A percentile compares a stretch with the other conserved stretches of the same genome.
Evolutionary conservation across 1,140 invertebrate genomes (phyloP).

Genomic region (Aphis craccivora): DNA sequence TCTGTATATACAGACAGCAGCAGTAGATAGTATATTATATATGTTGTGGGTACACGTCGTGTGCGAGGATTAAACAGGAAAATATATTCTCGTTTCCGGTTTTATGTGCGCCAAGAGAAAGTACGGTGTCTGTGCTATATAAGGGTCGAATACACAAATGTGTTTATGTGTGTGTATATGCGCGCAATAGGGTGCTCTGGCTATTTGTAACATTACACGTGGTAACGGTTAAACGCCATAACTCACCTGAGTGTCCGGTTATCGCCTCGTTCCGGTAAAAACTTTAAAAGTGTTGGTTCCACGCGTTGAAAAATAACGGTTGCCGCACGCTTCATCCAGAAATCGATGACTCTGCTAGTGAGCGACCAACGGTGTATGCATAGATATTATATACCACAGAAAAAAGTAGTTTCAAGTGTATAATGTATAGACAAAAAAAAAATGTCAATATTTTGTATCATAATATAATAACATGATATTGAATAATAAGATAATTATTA

Average conservation of each 20-base stretch:
- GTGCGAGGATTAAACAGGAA: not conserved
- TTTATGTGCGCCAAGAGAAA: not conserved
- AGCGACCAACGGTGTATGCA: not conserved
- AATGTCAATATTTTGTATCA: not conserved
- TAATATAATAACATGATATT: too few relatives aligned
- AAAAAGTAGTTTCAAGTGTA: not conserved
- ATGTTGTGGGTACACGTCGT: not conserved
- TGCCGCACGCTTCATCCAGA: not conserved
- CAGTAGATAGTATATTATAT: slow-evolving; percentile 1
- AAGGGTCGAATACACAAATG: not conserved
- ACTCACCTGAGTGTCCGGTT: slow-evolving; percentile 45
- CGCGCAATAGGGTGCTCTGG: not conserved
- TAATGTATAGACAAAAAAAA: not conserved
- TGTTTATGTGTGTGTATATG: too few relatives aligned
- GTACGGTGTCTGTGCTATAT: not conserved
- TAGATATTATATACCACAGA: not conserved
- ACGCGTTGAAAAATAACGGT: slow-evolving; percentile 37
- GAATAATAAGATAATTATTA: too few relatives aligned
- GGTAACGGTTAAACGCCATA: slow-evolving; percentile 51
- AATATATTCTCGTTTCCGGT: slow-evolving; percentile 26
- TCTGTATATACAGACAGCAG: not conserved
- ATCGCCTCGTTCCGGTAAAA: slow-evolving; percentile 52
- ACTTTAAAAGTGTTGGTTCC: slow-evolving; percentile 41
- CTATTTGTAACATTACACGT: slow-evolving; percentile 54
- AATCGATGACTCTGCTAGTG: slow-evolving; percentile 15